These are phyloP conservation scores for Euwallacea similis DNA, from an alignment of 1,140 invertebrate species.

Conservation along the genomic window DNA sequence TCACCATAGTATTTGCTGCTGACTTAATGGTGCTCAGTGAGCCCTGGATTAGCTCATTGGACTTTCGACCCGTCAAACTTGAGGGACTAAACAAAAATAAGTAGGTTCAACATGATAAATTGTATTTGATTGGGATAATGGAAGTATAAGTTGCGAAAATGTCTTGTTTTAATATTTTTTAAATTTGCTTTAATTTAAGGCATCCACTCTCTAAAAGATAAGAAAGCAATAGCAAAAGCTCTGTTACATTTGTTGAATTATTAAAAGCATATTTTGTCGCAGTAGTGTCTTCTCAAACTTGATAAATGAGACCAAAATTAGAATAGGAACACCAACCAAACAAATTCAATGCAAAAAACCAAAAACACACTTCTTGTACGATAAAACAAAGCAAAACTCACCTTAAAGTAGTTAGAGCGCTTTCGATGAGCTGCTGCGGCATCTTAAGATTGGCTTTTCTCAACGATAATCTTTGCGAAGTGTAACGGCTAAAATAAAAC, in stretches of 20 bases:
- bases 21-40: constrained; percentile 83
- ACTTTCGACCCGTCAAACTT: constrained; percentile 82
- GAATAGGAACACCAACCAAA: too few relatives aligned
- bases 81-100: constrained; percentile 62
- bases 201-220: too few relatives aligned
- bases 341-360: too few relatives aligned
- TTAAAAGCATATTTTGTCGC: too few relatives aligned
- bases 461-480: constrained; percentile 73
- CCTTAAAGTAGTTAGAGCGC: constrained; percentile 70
- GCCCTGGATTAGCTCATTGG: constrained; percentile 83
- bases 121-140: neutral
- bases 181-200: neutral
- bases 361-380: too few relatives aligned
- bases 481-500: constrained; percentile 75
- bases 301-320: too few relatives aligned
- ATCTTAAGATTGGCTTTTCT: constrained; percentile 73
- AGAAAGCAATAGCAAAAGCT: too few relatives aligned
- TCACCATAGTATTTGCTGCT: constrained; percentile 81
- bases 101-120: neutral
- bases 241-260: too few relatives aligned
- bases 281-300: too few relatives aligned
- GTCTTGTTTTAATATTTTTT: neutral
- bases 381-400: constrained; percentile 54
- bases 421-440: constrained; percentile 71
- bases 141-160: neutral